Conservation (phyloP, 2,113 vertebrate genomes). For the Cinclus cinclus region DNA sequence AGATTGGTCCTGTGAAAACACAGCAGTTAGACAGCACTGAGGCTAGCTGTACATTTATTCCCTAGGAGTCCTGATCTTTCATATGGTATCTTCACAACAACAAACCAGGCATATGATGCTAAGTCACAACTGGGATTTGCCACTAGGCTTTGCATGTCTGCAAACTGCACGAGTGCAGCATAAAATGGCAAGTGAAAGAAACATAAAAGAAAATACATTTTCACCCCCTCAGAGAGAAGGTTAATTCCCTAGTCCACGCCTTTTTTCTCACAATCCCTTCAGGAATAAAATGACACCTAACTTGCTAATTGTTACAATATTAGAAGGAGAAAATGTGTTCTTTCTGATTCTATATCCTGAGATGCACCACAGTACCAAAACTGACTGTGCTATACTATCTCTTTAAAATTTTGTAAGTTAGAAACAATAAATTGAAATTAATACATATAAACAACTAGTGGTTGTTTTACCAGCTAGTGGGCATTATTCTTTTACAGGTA, state of each 20-base stretch:
- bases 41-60: neutral
- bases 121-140: neutral
- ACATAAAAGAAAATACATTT: neutral
- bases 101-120: neutral
- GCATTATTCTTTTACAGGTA: neutral
- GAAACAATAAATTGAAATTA: neutral
- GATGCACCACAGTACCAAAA: neutral
- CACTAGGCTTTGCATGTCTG: neutral
- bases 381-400: neutral
- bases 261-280: neutral
- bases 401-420: neutral
- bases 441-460: neutral
- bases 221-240: neutral
- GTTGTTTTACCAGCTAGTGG: neutral
- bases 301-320: neutral
- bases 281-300: neutral
- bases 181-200: conserved; percentile 14
- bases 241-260: neutral
- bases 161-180: neutral
- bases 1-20: neutral
- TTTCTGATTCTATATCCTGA: neutral
- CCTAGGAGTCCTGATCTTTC: neutral
- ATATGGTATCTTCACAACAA: neutral
- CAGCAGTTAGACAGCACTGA: neutral
- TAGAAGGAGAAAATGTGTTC: neutral